Evolutionary conservation across 1,140 invertebrate genomes (phyloP).

Genomic region (Heliconius nattereri): DNA sequence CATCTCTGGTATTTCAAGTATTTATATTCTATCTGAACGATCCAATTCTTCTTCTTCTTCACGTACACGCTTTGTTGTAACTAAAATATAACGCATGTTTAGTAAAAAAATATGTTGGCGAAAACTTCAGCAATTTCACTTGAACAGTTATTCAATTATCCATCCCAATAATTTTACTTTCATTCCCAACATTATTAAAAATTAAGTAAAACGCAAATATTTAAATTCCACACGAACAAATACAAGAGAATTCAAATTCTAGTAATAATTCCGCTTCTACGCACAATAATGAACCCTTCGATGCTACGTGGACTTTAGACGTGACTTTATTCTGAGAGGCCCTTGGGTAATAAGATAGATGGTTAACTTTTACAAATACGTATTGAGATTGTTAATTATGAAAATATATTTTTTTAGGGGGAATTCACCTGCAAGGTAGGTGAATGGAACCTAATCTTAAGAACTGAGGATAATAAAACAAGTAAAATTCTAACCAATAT

Average conservation of each 20-base stretch:
- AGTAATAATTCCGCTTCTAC: conserved; percentile 2
- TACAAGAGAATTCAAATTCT: conserved; percentile 7
- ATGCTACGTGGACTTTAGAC: conserved; percentile 4
- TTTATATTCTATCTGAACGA: too few relatives aligned
- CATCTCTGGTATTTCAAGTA: too few relatives aligned
- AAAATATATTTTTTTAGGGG: background rate
- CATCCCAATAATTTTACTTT: background rate
- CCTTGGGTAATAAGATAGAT: conserved; percentile 5
- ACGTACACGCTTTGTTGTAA: too few relatives aligned
- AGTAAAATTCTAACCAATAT: too few relatives aligned
- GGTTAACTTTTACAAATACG: background rate
- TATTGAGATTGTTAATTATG: background rate
- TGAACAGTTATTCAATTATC: too few relatives aligned
- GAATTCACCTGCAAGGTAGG: too few relatives aligned
- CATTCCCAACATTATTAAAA: background rate
- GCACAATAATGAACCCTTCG: conserved; percentile 7
- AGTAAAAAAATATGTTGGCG: too few relatives aligned
- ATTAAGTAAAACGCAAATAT: background rate
- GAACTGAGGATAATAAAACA: too few relatives aligned
- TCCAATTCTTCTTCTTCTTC: too few relatives aligned
- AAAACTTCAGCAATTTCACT: too few relatives aligned
- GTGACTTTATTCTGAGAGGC: conserved; percentile 7
- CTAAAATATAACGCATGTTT: too few relatives aligned
- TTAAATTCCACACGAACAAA: conserved; percentile 1
- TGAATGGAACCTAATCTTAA: too few relatives aligned